Conservation (phyloP, 1,140 invertebrate species). For the Atta colombica region DNA sequence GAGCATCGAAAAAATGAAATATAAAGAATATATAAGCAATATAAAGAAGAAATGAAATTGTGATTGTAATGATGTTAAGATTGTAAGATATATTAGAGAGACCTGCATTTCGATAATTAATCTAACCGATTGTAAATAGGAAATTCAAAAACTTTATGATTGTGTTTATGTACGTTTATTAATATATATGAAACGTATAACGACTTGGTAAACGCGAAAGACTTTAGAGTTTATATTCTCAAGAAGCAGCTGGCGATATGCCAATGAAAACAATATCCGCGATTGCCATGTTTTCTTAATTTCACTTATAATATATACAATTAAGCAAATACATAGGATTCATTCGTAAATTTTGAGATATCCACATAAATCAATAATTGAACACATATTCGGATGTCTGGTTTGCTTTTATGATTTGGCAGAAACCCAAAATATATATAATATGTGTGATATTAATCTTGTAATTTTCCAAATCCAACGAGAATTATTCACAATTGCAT, state of each 20-base stretch:
- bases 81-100: too few species aligned
- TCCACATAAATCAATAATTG: slow-evolving; percentile 4
- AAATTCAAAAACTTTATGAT: background rate
- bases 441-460: background rate
- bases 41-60: background rate
- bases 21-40: background rate
- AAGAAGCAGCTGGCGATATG: slow-evolving; percentile 51
- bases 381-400: slow-evolving; percentile 4
- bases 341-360: slow-evolving; percentile 31
- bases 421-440: slow-evolving; percentile 8
- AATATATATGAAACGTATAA: background rate
- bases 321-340: slow-evolving; percentile 34
- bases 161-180: background rate
- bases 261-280: background rate
- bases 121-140: background rate
- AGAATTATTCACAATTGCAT: slow-evolving; percentile 27
- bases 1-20: background rate
- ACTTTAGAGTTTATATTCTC: slow-evolving; percentile 1
- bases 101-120: background rate
- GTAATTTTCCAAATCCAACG: slow-evolving; percentile 42
- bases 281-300: slow-evolving; percentile 61
- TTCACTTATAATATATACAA: slow-evolving; percentile 37
- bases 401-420: slow-evolving; percentile 41
- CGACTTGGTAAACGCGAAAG: slow-evolving; percentile 20
- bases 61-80: background rate